Base-by-base conservation (phyloP, 2,113 vertebrate species). In the Cepphus grylle region DNA sequence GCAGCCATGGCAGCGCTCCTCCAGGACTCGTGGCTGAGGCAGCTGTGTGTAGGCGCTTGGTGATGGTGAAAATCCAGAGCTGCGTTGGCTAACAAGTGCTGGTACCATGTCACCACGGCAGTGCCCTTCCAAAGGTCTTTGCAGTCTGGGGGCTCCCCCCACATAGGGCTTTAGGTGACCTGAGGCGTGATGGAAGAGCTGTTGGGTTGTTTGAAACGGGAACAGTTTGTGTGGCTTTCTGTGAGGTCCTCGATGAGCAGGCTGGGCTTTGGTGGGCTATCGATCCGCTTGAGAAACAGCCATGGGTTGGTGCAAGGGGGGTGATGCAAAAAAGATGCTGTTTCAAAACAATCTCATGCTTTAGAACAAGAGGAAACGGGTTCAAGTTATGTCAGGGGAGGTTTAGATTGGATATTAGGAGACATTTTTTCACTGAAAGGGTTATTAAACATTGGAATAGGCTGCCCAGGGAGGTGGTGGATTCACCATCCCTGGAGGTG, bases 51-150 rank as follows among this genome's bases (percentile, higher is more conserved):
- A 71, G 79, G 53, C 30, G 7, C 65, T 85, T 36, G 49, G 49
- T 36, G 34, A 15, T 1, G 2, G 10, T 50, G 36, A 20, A 49
- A 66, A 55, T 26, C 62, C 55, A 27, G 30, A 30, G 52, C 45
- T 72, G 52, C 2, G 1, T 27, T 73, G 18, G 27, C 78, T 50
- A 12, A 17, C 0, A 2, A 32, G 34, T 3, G 3, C 16, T 3
- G 1, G 15, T 0, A 5, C 74, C 2, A 1, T 32, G 34, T 18
- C 6, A 3, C 67, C 2, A 1, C 2, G 2, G 30, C 77, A 4
- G 12, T 20, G 36, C 38, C 59, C 36, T 29, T 61, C 59, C 83
- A 53, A 29, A 22, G 9, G 21, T 18, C 53, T 38, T 25, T 30
- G 59, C 20, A 5, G 23, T 11, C 38, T 0, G 1, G 29, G 42